A percentile compares a stretch with the other conserved stretches of the same genome.
Evolutionary conservation across 2,113 vertebrate species (phyloP).

Genomic region (Clarias batrachus): DNA sequence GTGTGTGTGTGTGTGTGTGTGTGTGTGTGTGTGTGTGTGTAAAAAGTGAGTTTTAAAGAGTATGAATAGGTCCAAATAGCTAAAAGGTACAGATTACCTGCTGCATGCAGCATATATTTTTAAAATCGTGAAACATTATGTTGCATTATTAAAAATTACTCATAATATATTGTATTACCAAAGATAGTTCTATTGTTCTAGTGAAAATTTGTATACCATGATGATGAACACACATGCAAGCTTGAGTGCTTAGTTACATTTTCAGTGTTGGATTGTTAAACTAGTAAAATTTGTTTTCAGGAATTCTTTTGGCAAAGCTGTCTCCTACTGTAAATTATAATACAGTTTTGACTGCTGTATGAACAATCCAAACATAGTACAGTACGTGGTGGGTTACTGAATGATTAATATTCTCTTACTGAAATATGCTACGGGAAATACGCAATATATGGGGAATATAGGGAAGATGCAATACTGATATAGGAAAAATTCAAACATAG

Average conservation of each 20-base stretch:
- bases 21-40: background rate
- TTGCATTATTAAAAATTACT: background rate
- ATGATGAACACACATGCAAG: background rate
- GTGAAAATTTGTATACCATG: background rate
- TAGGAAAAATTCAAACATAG: background rate
- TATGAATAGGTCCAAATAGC: background rate
- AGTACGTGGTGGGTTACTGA: too few relatives aligned
- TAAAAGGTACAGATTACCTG: too few relatives aligned
- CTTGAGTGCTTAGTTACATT: background rate
- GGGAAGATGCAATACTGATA: too few relatives aligned
- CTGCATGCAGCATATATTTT: background rate
- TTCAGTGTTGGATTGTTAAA: background rate
- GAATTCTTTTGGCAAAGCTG: background rate
- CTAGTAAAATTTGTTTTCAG: background rate
- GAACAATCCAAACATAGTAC: too few relatives aligned
- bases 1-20: slow-evolving; percentile 20
- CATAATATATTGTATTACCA: background rate
- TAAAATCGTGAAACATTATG: background rate
- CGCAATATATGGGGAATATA: too few relatives aligned
- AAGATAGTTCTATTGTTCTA: background rate
- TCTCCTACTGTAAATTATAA: slow-evolving; percentile 3
- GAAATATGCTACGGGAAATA: too few relatives aligned
- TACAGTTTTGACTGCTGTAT: background rate
- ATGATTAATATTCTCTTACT: too few relatives aligned
- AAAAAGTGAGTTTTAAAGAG: background rate